Percentiles rank a stretch among this genome's conserved stretches.
Evolutionary conservation across 1,140 invertebrate genomes (phyloP).

Genomic region (Xylocopa sonorina): DNA sequence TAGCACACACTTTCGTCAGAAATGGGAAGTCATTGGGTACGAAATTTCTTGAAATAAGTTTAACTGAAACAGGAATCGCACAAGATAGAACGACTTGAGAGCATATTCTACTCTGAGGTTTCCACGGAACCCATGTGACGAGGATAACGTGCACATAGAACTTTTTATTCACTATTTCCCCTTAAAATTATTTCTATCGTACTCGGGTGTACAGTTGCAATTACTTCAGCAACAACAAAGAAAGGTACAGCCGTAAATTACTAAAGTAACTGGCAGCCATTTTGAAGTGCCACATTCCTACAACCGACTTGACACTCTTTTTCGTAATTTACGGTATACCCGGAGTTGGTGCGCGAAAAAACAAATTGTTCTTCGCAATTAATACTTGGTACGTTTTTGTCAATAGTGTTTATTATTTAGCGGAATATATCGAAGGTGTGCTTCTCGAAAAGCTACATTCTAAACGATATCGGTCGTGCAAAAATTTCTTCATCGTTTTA

Average conservation of each 20-base stretch:
- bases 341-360: conserved; percentile 42
- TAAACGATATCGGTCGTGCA: neutral
- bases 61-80: conserved; percentile 59
- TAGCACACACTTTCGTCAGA: conserved; percentile 35
- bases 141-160: conserved; percentile 52
- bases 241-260: conserved; percentile 82
- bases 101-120: conserved; percentile 74
- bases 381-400: neutral
- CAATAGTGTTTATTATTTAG: neutral
- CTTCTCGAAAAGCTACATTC: neutral
- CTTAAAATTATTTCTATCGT: conserved; percentile 50
- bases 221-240: conserved; percentile 81
- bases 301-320: conserved; percentile 79
- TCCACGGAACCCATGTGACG: conserved; percentile 39
- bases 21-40: conserved; percentile 23
- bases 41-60: conserved; percentile 60
- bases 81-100: conserved; percentile 65
- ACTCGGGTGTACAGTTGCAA: conserved; percentile 60
- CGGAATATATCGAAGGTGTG: neutral
- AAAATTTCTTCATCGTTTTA: conserved; percentile 30
- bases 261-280: conserved; percentile 83
- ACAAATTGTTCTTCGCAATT: conserved; percentile 35
- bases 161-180: conserved; percentile 59
- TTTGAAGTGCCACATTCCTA: conserved; percentile 83
- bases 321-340: conserved; percentile 75